phyloP scores from a whole-genome alignment of 2,888 invertebrate genomes.

The Petrolisthes cinctipes region DNA sequence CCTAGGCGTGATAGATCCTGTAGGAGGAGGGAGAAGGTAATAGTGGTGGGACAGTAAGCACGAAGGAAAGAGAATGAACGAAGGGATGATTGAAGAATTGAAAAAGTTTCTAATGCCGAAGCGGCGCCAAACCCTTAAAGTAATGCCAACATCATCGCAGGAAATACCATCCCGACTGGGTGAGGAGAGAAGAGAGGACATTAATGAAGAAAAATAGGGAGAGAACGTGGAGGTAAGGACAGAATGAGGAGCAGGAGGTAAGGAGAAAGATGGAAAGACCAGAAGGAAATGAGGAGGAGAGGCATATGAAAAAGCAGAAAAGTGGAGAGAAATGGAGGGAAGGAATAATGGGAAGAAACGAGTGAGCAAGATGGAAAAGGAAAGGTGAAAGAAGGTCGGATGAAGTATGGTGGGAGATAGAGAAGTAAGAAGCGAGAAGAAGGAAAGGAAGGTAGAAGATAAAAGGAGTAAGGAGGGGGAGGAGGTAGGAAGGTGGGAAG shows the following conservation, averaged over 20 bases:
- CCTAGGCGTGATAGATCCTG: too few relatives aligned
- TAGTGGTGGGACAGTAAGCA: too few relatives aligned
- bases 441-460: not conserved
- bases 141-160: too few relatives aligned
- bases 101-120: too few relatives aligned
- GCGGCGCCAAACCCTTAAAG: too few relatives aligned
- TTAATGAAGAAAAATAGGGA: not conserved
- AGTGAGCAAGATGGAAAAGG: not conserved
- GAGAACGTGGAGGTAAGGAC: constrained; percentile 15
- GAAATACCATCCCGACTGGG: too few relatives aligned
- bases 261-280: constrained; percentile 8
- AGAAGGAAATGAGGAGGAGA: not conserved
- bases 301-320: not conserved
- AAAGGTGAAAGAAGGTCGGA: not conserved
- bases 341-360: not conserved
- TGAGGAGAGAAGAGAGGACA: too few relatives aligned
- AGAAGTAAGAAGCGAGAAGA: not conserved
- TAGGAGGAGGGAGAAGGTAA: too few relatives aligned
- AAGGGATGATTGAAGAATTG: too few relatives aligned
- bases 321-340: not conserved
- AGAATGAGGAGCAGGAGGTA: constrained; percentile 11
- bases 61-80: too few relatives aligned
- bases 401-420: not conserved
- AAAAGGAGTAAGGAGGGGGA: not conserved
- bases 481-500: not conserved